Evolutionary conservation across 37 sponge, comb jelly and placozoan species (phyloP), one percentile per base, ranked within the genome.

Genomic region (Haliclona indistincta): DNA sequence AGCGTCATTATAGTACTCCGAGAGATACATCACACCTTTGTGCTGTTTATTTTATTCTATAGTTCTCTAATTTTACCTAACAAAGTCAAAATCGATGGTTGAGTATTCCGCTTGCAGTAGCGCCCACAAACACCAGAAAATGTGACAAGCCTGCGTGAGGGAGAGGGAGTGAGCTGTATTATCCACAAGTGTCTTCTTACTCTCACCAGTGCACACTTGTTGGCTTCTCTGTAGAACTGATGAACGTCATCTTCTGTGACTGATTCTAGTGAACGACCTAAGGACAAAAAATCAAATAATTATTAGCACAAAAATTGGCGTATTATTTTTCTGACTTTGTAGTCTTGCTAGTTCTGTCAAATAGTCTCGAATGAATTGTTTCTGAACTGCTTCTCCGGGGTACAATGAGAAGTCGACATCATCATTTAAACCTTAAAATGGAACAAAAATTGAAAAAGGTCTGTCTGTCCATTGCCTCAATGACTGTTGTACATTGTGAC

Each of bases 41-140:
- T n/a, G n/a, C n/a, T n/a, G n/a, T n/a, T n/a, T n/a, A n/a, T n/a
- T n/a, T n/a, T n/a, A n/a, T n/a, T n/a, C n/a, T n/a, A n/a, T n/a
- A n/a, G n/a, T n/a, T n/a, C 30, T 4, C 2, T 35, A 7, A 26
- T 73, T 93, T 94, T 66, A 94, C 95, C 56, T 84, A 10, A 88
- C 35, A 43, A 79, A 97, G 68, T 97, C 81, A 71, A 93, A 97
- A 36, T 93, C 92, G 15, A 94, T 84, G 44, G 78, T 52, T 22
- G 97, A 93, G 52, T 84, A 44, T 15, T 36, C 28, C 5, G 97
- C 85, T 62, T 97, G 95, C 4, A 97, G 5, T 1, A 94, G 61
- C 0, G 84, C 89, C 97, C 97, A 97, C 2, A 94, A 56, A 43
- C 82, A 77, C 97, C 97, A 97, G 52, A 90, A 65, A 45, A 94